A percentile compares a stretch with the other conserved stretches of the same genome.
Conservation (phyloP, 2,113 vertebrate species). For the Odocoileus hemionus region DNA sequence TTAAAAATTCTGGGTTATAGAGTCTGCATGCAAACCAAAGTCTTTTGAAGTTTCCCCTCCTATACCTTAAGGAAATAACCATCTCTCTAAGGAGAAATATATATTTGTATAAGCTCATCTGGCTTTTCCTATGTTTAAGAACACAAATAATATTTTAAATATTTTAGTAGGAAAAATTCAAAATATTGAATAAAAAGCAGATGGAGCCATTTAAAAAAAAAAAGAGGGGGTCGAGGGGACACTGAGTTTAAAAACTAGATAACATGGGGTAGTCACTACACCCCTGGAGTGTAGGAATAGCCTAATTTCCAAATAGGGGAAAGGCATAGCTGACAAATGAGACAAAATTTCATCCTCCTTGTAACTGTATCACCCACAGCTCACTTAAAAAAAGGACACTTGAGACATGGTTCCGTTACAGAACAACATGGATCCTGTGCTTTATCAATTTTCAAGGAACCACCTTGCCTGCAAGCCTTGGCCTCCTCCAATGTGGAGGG, state of each 20-base stretch:
- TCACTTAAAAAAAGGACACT: neutral
- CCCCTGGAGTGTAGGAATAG: neutral
- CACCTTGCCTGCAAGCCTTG: neutral
- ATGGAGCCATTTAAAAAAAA: neutral
- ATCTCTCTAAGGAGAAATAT: neutral
- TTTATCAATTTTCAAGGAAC: neutral
- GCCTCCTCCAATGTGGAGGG: neutral
- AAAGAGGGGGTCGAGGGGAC: neutral
- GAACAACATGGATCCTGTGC: neutral
- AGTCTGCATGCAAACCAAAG: neutral
- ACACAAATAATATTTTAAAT: constrained; percentile 18
- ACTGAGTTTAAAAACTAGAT: neutral
- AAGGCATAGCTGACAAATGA: neutral
- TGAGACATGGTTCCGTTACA: neutral
- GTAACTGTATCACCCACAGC: neutral
- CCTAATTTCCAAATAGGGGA: neutral
- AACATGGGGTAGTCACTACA: neutral
- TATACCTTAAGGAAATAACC: neutral
- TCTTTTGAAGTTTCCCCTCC: neutral
- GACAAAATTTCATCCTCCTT: neutral
- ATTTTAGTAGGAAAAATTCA: neutral
- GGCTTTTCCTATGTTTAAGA: constrained; percentile 5
- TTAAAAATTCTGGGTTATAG: neutral
- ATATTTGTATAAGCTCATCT: constrained; percentile 19
- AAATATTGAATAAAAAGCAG: constrained; percentile 11